phyloP scores from a whole-genome alignment of 64 coral and sea anemone genomes.

The Astreopora myriophthalma region DNA sequence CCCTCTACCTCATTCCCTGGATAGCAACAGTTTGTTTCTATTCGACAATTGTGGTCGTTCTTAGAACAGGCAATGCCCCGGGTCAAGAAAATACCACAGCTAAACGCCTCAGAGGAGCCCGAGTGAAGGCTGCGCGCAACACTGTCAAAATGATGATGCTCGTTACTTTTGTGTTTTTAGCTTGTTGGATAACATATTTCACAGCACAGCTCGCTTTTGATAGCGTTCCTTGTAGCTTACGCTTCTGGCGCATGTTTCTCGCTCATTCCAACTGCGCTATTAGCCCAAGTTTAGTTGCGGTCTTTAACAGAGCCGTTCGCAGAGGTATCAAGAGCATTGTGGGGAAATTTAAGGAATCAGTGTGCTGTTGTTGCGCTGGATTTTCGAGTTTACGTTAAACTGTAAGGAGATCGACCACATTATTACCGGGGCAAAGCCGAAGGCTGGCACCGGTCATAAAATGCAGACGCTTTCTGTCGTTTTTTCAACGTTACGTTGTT shows the following conservation, averaged over 20 bases:
- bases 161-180: conserved; percentile 31
- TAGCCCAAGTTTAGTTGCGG: conserved; percentile 25
- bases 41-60: neutral
- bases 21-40: conserved; percentile 32
- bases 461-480: too few relatives aligned
- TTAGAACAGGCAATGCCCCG: conserved; percentile 6
- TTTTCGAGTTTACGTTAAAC: neutral
- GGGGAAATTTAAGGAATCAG: neutral
- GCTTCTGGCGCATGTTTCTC: conserved; percentile 66
- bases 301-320: conserved; percentile 19
- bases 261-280: conserved; percentile 72
- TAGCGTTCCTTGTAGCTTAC: conserved; percentile 11
- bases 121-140: neutral
- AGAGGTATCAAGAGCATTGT: neutral
- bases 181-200: conserved; percentile 72
- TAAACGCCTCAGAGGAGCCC: neutral
- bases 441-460: too few relatives aligned
- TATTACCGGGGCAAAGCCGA: too few relatives aligned
- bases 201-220: conserved; percentile 12
- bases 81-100: neutral
- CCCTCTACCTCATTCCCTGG: conserved; percentile 45
- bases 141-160: conserved; percentile 40
- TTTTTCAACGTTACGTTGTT: too few relatives aligned
- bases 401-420: neutral
- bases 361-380: neutral